These are phyloP conservation scores for Caenorhabditis sp. DNA, from an alignment of 2,888 invertebrate genomes.

Conservation along the genomic window DNA sequence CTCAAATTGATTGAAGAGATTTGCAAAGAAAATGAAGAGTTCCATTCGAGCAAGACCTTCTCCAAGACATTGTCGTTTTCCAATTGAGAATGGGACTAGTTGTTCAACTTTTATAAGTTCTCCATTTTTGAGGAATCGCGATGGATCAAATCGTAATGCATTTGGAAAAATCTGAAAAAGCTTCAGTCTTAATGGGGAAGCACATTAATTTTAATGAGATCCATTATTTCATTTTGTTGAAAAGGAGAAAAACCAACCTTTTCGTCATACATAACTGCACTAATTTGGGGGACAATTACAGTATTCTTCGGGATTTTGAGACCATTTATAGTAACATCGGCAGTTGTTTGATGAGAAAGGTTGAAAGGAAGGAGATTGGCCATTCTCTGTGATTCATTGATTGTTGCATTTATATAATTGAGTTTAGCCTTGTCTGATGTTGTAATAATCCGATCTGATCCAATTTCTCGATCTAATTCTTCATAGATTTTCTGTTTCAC, in stretches of 20 bases:
- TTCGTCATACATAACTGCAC: conserved; percentile 38
- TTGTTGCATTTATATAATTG: conserved; percentile 40
- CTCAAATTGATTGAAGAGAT: conserved; percentile 44
- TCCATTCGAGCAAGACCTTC: conserved; percentile 49
- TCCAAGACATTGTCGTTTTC: conserved; percentile 50
- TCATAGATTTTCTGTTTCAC: conserved; percentile 36
- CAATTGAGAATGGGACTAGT: conserved; percentile 50
- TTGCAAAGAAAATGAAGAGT: conserved; percentile 46
- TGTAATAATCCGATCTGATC: conserved; percentile 37
- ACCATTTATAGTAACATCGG: conserved; percentile 29
- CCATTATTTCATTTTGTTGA: no score
- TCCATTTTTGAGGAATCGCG: conserved; percentile 27
- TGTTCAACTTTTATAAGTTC: conserved; percentile 36
- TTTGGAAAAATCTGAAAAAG: conserved; percentile 41
- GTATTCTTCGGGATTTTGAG: conserved; percentile 32
- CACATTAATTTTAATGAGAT: neutral
- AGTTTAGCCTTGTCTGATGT: conserved; percentile 24
- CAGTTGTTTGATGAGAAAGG: conserved; percentile 22
- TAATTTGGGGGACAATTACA: conserved; percentile 44
- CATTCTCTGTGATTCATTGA: conserved; percentile 46
- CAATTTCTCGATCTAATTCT: conserved; percentile 40
- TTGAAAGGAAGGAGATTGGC: conserved; percentile 50
- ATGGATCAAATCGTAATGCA: conserved; percentile 37
- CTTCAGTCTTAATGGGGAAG: no score
- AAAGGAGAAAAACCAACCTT: conserved; percentile 6